Base-by-base conservation (phyloP, 2,888 invertebrate genomes). In the Drosophila paramelanica region DNA sequence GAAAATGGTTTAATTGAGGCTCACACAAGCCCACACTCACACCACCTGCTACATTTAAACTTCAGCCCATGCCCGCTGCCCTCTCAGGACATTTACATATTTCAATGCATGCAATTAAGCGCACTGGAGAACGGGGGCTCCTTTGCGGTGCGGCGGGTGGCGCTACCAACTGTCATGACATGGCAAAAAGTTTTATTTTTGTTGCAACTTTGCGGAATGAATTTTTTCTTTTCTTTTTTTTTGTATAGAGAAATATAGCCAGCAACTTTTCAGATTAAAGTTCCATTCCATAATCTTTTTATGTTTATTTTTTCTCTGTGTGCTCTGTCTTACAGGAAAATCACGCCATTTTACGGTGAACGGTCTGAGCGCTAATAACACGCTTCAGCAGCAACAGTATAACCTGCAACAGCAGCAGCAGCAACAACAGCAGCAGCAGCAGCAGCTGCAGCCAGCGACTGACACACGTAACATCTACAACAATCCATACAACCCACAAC, bases 301-400 rank as follows among this genome's bases (percentile, higher is more conserved):
- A n/a, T 23, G 31, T 8, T 43, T 52, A 3, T 55, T 23, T 52
- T 5, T 55, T 23, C 23, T 3, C 23, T 23, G 23, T 23, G 5
- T 51, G 43, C 7, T 17, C 43, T 25, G 10, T 36, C 41, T 73
- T 57, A 7, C 41, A 95, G 94, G 93, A 93, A 96, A 96, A 95
- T 94, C 94, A 93, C 96, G 96, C 92, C 95, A 96, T 93, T 96
- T 96, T 94, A 96, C 96, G 92, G 90, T 91, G 69, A 91, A 91
- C 75, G 92, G 91, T 78, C 81, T 92, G 81, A 94, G 94, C 91
- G 83, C 80, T 75, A 90, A 90, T 86, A 85, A 89, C 89, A 85
- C 85, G 89, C 89, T 89, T 59, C 85, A 85, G 79, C 89, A 88
- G 79, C 79, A 92, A 93, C 94, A 93, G 93, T 93, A 91, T 93